Percentiles rank a stretch among this genome's conserved stretches.
Evolutionary conservation across 2,797 vertebrate genomes (phyloP).

Genomic region (Craterocephalus amniculus): DNA sequence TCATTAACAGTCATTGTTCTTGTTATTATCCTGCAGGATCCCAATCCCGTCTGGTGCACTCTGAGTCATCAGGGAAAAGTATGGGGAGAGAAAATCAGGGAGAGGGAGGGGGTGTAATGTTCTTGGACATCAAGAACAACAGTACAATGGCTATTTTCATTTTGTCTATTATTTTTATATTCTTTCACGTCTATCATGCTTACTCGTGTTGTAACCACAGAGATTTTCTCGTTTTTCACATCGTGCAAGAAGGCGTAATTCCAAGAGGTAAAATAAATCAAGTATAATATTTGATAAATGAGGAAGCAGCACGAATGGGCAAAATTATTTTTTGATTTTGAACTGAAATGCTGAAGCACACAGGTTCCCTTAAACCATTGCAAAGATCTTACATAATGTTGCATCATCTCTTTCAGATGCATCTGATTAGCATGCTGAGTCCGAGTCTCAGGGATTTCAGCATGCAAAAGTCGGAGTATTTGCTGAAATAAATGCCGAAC

Average conservation of each 20-base stretch:
- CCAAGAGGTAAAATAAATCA: not conserved
- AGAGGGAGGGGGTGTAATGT: constrained; percentile 20
- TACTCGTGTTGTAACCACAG: constrained; percentile 22
- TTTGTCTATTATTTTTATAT: constrained; percentile 32
- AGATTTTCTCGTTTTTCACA: constrained; percentile 8
- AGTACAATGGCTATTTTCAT: constrained; percentile 30
- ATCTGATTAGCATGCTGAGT: constrained; percentile 20
- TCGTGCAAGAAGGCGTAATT: constrained; percentile 2
- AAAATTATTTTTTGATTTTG: not conserved
- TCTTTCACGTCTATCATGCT: constrained; percentile 19
- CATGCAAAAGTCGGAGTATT: constrained; percentile 1
- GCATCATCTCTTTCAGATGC: constrained; percentile 20
- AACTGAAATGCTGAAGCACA: not conserved
- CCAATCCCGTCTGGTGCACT: constrained; percentile 36
- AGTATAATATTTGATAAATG: constrained; percentile 1
- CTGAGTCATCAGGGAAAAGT: constrained; percentile 59
- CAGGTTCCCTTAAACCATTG: constrained; percentile 5
- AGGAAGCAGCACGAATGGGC: not conserved
- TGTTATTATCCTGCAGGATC: constrained; percentile 30
- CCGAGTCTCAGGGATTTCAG: constrained; percentile 4
- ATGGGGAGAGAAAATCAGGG: constrained; percentile 2
- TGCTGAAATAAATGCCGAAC: constrained; percentile 13
- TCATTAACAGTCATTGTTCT: constrained; percentile 50
- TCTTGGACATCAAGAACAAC: constrained; percentile 17
- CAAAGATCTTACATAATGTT: constrained; percentile 16